phyloP scores from a whole-genome alignment of 2,113 vertebrate genomes.

The Parus major region DNA sequence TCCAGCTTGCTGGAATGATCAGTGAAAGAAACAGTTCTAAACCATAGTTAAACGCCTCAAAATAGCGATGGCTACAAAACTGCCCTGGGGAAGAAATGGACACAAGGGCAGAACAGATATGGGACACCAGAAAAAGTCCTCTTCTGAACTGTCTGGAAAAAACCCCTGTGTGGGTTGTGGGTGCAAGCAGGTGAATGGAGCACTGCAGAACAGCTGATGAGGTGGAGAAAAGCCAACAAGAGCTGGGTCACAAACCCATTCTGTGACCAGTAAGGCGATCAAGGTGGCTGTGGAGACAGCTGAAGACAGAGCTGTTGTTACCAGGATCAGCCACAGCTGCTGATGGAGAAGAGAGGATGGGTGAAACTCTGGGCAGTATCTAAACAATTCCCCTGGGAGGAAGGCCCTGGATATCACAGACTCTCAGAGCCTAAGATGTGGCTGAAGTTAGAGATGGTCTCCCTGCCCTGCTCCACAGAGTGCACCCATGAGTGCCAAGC shows the following conservation, averaged over 20 bases:
- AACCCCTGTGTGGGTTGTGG: fast-evolving
- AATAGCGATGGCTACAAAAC: neutral
- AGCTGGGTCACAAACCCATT: neutral
- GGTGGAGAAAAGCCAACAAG: neutral
- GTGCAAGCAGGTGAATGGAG: fast-evolving
- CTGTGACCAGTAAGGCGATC: neutral
- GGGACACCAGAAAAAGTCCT: neutral
- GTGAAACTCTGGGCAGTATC: neutral
- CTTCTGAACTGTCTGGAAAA: neutral
- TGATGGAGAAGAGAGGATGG: neutral
- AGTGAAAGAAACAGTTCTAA: neutral
- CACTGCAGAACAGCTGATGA: neutral
- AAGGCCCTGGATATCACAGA: neutral
- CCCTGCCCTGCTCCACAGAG: neutral
- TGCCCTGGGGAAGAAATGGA: neutral
- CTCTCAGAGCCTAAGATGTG: neutral
- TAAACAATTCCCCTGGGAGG: neutral
- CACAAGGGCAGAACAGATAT: neutral
- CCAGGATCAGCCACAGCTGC: neutral
- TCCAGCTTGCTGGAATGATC: neutral
- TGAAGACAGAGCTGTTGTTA: neutral
- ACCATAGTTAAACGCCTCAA: neutral
- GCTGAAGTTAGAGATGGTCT: neutral
- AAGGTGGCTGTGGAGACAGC: neutral
- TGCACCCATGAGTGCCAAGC: neutral